Percentiles rank a stretch among this genome's conserved stretches.
Evolutionary conservation across 2,888 invertebrate species (phyloP).

Genomic region (Cerastis rubricosa): DNA sequence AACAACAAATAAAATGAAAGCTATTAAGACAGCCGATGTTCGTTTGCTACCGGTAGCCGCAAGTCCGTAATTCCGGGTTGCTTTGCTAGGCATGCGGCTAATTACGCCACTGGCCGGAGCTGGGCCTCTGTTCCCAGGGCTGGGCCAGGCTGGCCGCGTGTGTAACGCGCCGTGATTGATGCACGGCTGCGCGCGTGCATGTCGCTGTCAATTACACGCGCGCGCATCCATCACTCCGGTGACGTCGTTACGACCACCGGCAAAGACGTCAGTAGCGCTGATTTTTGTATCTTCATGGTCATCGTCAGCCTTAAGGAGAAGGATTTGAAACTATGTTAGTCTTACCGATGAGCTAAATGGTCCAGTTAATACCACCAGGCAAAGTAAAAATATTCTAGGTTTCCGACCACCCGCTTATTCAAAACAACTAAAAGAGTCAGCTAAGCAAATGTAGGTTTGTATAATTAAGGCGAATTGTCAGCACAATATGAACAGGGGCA

Average conservation of each 20-base stretch:
- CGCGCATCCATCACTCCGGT: slow-evolving; percentile 73
- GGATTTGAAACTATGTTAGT: background rate
- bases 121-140: slow-evolving; percentile 36
- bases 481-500: background rate
- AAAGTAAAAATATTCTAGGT: background rate
- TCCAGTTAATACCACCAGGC: background rate
- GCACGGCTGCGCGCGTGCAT: slow-evolving; percentile 61
- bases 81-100: slow-evolving; percentile 34
- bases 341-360: background rate
- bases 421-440: background rate
- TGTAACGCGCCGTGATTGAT: slow-evolving; percentile 64
- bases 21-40: background rate
- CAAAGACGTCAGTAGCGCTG: slow-evolving; percentile 26
- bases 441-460: background rate
- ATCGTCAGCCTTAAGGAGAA: background rate
- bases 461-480: background rate
- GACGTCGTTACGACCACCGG: slow-evolving; percentile 60
- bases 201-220: slow-evolving; percentile 78
- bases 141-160: slow-evolving; percentile 24
- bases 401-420: background rate
- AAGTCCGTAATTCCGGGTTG: slow-evolving; percentile 4
- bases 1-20: background rate
- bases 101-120: slow-evolving; percentile 45
- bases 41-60: slow-evolving; percentile 1
- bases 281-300: slow-evolving; percentile 39